These are phyloP conservation scores for Perca schrenkii DNA, from an alignment of 2,113 vertebrate species.

Conservation along the genomic window DNA sequence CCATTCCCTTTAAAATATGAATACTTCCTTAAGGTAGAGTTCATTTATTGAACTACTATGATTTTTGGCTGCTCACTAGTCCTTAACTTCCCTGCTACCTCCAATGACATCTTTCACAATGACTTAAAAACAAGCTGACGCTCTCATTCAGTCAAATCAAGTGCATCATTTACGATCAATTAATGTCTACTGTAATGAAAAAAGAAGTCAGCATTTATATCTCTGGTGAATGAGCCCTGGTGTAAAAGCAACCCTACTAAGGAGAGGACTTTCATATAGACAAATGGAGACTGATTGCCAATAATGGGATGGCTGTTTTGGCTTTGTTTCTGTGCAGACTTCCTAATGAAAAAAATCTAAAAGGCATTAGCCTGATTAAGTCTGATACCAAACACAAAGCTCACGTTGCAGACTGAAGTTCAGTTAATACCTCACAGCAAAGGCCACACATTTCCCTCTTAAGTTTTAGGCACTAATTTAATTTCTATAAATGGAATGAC, in stretches of 20 bases:
- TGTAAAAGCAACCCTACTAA: neutral
- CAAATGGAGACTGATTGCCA: conserved; percentile 30
- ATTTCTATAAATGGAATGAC: conserved; percentile 46
- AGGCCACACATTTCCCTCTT: conserved; percentile 6
- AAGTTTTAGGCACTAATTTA: conserved; percentile 55
- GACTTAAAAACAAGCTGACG: neutral
- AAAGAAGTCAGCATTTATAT: conserved; percentile 4
- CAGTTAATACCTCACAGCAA: conserved; percentile 42
- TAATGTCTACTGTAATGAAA: neutral
- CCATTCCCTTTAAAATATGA: too few species aligned
- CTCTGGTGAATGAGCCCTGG: conserved; percentile 5
- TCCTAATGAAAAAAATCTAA: conserved; percentile 54
- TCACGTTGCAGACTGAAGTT: conserved; percentile 25
- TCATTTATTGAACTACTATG: neutral
- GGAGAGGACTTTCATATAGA: conserved; percentile 22
- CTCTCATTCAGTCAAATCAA: neutral
- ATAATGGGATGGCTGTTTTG: conserved; percentile 60
- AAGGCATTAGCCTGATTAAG: conserved; percentile 55
- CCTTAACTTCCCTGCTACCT: neutral
- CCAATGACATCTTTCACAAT: neutral
- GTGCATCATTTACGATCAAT: neutral
- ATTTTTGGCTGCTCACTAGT: neutral
- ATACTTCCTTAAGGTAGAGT: too few species aligned
- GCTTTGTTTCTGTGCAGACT: conserved; percentile 19
- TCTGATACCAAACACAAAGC: conserved; percentile 38